These are phyloP conservation scores for Andrena fulva DNA, from an alignment of 2,888 invertebrate genomes.

Conservation along the genomic window DNA sequence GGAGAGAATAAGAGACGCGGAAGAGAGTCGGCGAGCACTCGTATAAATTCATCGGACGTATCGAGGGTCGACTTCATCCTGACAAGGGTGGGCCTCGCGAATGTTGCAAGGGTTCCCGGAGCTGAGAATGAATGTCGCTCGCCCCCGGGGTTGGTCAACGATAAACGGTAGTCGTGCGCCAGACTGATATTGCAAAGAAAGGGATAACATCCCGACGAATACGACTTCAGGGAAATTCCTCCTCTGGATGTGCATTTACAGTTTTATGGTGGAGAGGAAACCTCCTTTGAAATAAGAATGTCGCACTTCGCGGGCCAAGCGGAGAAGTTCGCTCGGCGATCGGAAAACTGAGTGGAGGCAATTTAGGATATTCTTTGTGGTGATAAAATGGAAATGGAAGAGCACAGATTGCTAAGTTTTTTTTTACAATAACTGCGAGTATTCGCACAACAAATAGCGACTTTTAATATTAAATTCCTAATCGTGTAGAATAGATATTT, in stretches of 20 bases:
- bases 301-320: neutral
- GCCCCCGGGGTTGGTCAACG: slow-evolving; percentile 44
- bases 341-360: neutral
- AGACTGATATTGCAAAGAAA: slow-evolving; percentile 47
- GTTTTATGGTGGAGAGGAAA: neutral
- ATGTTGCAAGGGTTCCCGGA: slow-evolving; percentile 48
- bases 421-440: no score
- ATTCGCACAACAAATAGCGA: neutral
- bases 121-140: slow-evolving; percentile 53
- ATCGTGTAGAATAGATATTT: neutral
- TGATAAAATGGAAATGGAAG: no score
- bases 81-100: slow-evolving; percentile 66
- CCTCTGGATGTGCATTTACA: neutral
- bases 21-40: slow-evolving; percentile 48
- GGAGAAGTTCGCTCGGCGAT: neutral
- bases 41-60: slow-evolving; percentile 74
- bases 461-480: neutral
- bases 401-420: no score
- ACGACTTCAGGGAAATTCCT: slow-evolving; percentile 16
- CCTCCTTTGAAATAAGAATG: neutral
- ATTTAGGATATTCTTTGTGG: no score
- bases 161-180: slow-evolving; percentile 20
- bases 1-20: slow-evolving; percentile 34
- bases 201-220: slow-evolving; percentile 33
- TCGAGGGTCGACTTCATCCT: slow-evolving; percentile 67